phyloP scores from a whole-genome alignment of 92 coral and sea anemone genomes.

The Palythoa grandis region DNA sequence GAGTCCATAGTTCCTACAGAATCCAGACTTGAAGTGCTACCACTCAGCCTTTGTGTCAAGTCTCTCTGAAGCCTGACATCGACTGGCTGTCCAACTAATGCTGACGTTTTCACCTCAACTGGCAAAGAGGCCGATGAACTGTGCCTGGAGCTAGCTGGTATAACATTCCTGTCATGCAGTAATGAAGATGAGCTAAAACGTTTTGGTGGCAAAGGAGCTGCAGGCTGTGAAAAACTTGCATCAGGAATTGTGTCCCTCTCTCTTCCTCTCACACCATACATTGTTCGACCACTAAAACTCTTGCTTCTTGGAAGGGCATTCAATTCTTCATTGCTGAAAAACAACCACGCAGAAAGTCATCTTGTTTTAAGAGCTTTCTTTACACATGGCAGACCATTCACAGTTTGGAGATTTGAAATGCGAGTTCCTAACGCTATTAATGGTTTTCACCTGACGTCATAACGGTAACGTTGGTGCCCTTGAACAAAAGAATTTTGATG shows the following conservation, averaged over 20 bases:
- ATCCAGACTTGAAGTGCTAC: slow-evolving; percentile 83
- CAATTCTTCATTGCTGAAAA: slow-evolving; percentile 18
- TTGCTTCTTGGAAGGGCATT: slow-evolving; percentile 61
- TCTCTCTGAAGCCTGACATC: slow-evolving; percentile 59
- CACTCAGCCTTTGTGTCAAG: slow-evolving; percentile 51
- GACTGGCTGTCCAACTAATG: slow-evolving; percentile 26
- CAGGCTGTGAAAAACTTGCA: slow-evolving; percentile 56
- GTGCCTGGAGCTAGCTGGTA: slow-evolving; percentile 44
- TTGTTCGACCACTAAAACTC: slow-evolving; percentile 72
- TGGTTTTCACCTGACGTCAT: too few species aligned
- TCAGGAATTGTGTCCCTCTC: slow-evolving; percentile 47
- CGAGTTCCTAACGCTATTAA: too few species aligned
- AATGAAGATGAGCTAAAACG: slow-evolving; percentile 84
- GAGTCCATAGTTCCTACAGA: slow-evolving; percentile 65
- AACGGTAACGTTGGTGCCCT: too few species aligned
- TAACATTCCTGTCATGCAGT: slow-evolving; percentile 53
- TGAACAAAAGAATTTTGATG: too few species aligned
- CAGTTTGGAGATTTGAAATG: too few species aligned
- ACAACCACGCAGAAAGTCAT: not conserved
- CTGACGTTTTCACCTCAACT: slow-evolving; percentile 42
- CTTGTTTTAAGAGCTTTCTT: too few species aligned
- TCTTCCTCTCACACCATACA: slow-evolving; percentile 70
- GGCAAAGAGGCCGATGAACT: slow-evolving; percentile 57
- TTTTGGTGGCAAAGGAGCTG: slow-evolving; percentile 69
- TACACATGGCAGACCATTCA: too few species aligned